A percentile compares a stretch with the other conserved stretches of the same genome.
phyloP scores from a whole-genome alignment of 2,888 invertebrate genomes.

The Agrypnus murinus region DNA sequence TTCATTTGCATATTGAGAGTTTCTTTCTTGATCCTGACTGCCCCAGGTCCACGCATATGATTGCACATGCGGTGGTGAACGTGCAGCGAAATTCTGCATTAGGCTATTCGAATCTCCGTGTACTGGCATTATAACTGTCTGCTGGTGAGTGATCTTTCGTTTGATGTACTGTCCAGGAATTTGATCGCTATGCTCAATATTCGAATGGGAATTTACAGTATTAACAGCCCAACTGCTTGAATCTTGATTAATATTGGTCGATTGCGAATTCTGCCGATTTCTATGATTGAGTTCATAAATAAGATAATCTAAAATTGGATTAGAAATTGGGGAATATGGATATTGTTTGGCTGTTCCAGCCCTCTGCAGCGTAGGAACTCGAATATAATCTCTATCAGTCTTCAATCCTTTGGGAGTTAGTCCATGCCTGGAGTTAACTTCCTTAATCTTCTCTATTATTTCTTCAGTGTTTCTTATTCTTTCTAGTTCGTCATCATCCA shows the following conservation, averaged over 20 bases:
- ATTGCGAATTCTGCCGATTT: conserved; percentile 40
- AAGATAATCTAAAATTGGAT: conserved; percentile 66
- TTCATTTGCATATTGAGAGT: not conserved
- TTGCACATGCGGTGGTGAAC: not conserved
- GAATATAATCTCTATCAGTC: not conserved
- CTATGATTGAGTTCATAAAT: too few relatives aligned
- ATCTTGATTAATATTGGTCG: too few relatives aligned
- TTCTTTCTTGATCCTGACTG: not conserved
- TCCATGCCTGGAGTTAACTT: conserved; percentile 73
- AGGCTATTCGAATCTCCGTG: not conserved
- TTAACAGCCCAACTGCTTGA: too few relatives aligned
- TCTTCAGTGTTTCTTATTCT: conserved; percentile 64
- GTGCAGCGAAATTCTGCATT: conserved; percentile 7
- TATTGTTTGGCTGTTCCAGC: conserved; percentile 50
- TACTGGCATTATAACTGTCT: conserved; percentile 62
- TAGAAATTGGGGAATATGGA: conserved; percentile 60
- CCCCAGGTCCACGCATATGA: too few relatives aligned
- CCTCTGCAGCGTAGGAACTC: conserved; percentile 8
- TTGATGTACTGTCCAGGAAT: conserved; percentile 65
- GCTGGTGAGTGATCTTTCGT: conserved; percentile 68
- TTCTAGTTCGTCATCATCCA: conserved; percentile 18
- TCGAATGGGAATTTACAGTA: conserved; percentile 48
- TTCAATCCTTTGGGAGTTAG: conserved; percentile 48
- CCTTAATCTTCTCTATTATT: conserved; percentile 75
- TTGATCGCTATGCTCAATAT: conserved; percentile 59